Evolutionary conservation across 2,113 vertebrate species (phyloP).

Genomic region (Hyla sarda): DNA sequence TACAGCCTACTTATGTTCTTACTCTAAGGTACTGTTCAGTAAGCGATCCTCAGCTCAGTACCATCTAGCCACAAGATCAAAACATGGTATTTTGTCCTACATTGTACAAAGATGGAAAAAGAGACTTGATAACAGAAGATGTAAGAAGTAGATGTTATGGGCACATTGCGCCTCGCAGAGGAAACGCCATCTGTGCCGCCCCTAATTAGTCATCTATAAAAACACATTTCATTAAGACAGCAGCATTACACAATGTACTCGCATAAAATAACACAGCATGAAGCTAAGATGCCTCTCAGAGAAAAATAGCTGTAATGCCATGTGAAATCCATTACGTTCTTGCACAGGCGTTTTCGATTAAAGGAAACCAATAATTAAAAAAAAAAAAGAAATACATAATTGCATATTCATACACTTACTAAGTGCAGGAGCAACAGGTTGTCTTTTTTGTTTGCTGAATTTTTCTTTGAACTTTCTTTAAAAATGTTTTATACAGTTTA

Average conservation of each 20-base stretch:
- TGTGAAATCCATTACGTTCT: not conserved
- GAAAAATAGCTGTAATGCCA: not conserved
- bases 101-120: slow-evolving; percentile 34
- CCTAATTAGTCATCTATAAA: slow-evolving; percentile 48
- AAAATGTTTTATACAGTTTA: not conserved
- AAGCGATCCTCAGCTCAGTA: not conserved
- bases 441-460: not conserved
- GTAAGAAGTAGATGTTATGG: slow-evolving; percentile 43
- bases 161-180: slow-evolving; percentile 27
- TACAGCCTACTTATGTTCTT: no score
- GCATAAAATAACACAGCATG: slow-evolving; percentile 25
- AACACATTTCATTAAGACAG: slow-evolving; percentile 51
- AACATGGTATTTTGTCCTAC: slow-evolving; percentile 1
- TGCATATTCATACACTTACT: not conserved
- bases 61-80: not conserved
- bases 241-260: slow-evolving; percentile 44
- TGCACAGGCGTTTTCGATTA: not conserved
- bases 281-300: slow-evolving; percentile 11
- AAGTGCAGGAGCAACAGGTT: not conserved
- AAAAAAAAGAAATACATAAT: not conserved
- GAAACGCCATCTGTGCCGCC: slow-evolving; percentile 54
- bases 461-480: not conserved
- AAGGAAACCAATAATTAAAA: not conserved
- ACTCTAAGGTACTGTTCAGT: no score
- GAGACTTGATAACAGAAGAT: slow-evolving; percentile 45